A percentile compares a stretch with the other conserved stretches of the same genome.
Evolutionary conservation across 2,113 vertebrate genomes (phyloP).

Genomic region (Catharus minimus): DNA sequence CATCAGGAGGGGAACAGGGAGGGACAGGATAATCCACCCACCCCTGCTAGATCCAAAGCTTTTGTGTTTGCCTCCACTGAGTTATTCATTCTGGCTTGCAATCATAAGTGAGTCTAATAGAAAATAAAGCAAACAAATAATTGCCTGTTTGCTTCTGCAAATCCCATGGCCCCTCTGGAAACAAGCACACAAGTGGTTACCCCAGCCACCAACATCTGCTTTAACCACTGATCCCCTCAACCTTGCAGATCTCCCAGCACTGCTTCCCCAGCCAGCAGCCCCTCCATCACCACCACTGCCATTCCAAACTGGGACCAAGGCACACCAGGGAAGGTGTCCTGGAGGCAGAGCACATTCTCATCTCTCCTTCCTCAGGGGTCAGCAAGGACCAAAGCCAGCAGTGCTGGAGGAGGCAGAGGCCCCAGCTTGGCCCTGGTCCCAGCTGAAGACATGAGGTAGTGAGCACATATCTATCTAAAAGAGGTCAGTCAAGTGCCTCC

Average conservation of each 20-base stretch:
- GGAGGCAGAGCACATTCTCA: background rate
- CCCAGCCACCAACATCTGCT: background rate
- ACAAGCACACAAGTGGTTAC: background rate
- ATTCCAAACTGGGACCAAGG: background rate
- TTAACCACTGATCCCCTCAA: background rate
- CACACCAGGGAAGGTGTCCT: background rate
- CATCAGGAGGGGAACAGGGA: background rate
- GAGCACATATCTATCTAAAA: background rate
- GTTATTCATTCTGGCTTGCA: background rate
- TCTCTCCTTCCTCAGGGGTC: background rate
- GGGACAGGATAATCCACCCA: background rate
- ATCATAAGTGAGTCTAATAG: fast-evolving
- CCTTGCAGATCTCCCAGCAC: background rate
- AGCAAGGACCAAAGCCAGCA: background rate
- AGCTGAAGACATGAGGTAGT: background rate
- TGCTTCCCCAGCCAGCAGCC: background rate
- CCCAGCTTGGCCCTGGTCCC: conserved; percentile 7
- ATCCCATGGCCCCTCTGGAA: background rate
- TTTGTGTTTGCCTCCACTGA: background rate
- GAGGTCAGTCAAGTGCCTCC: conserved; percentile 25
- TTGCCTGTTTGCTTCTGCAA: background rate
- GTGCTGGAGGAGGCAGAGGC: background rate
- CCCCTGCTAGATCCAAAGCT: background rate
- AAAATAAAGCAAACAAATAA: background rate
- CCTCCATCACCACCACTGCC: background rate